These are phyloP conservation scores for Brachionus sp. DNA, from an alignment of 1,140 invertebrate genomes.

Conservation along the genomic window DNA sequence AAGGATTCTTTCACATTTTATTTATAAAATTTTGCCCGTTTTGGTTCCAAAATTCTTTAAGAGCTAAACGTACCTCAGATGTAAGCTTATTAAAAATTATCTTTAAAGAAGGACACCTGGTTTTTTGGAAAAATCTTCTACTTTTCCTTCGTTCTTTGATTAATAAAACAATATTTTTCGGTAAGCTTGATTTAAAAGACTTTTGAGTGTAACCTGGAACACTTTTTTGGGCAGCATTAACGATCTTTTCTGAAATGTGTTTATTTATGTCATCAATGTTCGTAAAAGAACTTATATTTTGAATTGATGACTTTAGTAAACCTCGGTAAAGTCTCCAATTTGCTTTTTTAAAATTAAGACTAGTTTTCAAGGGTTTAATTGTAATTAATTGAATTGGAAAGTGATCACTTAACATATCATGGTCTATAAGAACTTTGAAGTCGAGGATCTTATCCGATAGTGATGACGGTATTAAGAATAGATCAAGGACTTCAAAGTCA, in stretches of 20 bases:
- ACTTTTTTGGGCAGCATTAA: neutral
- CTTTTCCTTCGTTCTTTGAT: neutral
- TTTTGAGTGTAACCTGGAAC: neutral
- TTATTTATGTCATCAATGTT: neutral
- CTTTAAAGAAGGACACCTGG: neutral
- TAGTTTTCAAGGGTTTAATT: neutral
- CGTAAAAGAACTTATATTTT: neutral
- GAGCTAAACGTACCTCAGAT: too few relatives aligned
- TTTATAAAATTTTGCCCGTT: too few relatives aligned
- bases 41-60: too few relatives aligned
- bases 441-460: neutral
- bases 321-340: too few relatives aligned
- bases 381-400: neutral
- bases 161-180: neutral
- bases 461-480: neutral
- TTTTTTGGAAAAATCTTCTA: neutral
- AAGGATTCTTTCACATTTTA: too few relatives aligned
- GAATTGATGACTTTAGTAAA: neutral
- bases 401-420: slow-evolving; percentile 1
- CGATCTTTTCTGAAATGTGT: neutral
- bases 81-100: neutral
- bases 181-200: neutral
- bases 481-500: neutral
- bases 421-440: neutral
- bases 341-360: neutral